Conservation (phyloP, 2,888 invertebrate genomes). For the Disparrhopalites patrizii region DNA sequence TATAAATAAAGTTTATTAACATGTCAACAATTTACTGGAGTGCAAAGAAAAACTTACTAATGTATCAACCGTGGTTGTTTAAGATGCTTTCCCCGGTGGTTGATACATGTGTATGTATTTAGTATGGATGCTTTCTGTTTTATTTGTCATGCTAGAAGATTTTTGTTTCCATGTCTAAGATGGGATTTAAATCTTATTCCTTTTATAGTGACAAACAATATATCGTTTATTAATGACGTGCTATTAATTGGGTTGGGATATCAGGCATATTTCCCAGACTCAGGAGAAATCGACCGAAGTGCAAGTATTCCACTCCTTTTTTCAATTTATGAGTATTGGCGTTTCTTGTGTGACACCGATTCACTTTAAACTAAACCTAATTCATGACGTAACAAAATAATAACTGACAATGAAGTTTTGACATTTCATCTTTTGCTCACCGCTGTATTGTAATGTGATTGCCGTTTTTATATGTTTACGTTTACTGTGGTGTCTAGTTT, state of each 20-base stretch:
- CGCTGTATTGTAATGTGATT: too few species aligned
- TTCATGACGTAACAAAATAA: too few species aligned
- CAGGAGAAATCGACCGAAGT: slow-evolving; percentile 38
- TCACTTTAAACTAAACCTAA: not conserved
- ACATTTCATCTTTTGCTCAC: too few species aligned
- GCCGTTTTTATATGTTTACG: too few species aligned
- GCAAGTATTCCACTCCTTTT: slow-evolving; percentile 33
- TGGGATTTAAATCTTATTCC: not conserved
- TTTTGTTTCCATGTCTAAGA: not conserved
- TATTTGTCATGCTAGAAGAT: too few species aligned
- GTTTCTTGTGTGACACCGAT: not conserved
- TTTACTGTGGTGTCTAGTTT: too few species aligned
- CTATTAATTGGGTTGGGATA: slow-evolving; percentile 36
- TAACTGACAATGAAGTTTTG: too few species aligned
- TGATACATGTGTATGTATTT: too few species aligned
- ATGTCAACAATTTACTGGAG: not conserved
- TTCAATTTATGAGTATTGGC: not conserved
- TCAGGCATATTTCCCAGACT: slow-evolving; percentile 29
- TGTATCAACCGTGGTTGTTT: too few species aligned
- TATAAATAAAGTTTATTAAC: not conserved
- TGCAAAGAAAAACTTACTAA: too few species aligned
- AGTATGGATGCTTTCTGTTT: too few species aligned
- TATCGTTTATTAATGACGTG: slow-evolving; percentile 43
- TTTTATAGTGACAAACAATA: slow-evolving; percentile 39
- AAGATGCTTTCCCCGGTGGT: too few species aligned